Conservation (phyloP, 2,113 vertebrate genomes). For the Fregata magnificens region DNA sequence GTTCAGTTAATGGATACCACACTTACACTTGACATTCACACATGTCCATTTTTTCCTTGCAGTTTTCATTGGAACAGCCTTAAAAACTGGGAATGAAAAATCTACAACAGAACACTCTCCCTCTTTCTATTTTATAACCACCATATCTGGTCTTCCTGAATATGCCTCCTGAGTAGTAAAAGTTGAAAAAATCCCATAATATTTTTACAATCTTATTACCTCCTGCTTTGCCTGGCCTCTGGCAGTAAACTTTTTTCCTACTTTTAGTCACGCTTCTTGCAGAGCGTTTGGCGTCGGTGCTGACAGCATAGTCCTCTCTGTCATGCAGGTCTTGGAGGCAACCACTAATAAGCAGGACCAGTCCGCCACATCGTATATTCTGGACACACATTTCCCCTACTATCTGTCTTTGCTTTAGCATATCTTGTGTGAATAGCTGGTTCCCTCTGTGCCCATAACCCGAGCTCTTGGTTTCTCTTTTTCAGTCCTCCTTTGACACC, state of each 20-base stretch:
- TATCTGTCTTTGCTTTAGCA: background rate
- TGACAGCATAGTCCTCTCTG: background rate
- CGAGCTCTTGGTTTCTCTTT: background rate
- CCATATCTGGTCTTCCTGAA: constrained; percentile 11
- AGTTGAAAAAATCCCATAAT: constrained; percentile 42
- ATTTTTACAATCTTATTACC: constrained; percentile 48
- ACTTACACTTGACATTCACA: background rate
- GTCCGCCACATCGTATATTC: background rate
- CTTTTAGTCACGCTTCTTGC: background rate
- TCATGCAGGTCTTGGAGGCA: background rate
- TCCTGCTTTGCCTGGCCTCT: background rate
- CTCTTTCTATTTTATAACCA: background rate
- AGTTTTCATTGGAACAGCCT: background rate
- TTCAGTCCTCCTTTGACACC: background rate
- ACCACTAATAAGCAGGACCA: background rate
- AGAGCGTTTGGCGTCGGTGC: background rate
- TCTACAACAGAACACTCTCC: background rate
- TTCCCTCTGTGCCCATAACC: constrained; percentile 32
- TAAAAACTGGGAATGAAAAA: background rate
- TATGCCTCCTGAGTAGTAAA: constrained; percentile 30
- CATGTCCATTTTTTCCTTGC: background rate
- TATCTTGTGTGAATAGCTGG: background rate
- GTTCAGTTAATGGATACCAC: background rate
- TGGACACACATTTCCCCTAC: background rate
- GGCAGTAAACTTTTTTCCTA: background rate